These are phyloP conservation scores for Alethe castanea DNA, from an alignment of 2,113 vertebrate species.

Conservation along the genomic window DNA sequence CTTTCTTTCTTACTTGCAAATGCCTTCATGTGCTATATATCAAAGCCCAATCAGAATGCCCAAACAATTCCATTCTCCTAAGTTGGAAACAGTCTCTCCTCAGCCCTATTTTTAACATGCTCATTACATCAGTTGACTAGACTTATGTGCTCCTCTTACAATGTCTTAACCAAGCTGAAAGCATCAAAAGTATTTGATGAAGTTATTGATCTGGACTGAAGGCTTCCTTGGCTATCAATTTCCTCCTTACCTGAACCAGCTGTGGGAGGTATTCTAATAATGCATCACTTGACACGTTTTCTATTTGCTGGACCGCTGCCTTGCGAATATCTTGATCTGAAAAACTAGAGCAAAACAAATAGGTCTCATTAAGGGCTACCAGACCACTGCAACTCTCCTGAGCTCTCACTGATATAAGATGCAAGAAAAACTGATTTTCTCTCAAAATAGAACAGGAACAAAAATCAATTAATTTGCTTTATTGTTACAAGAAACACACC, in stretches of 20 bases:
- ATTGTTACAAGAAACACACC: background rate
- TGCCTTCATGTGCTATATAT: background rate
- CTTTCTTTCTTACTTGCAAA: background rate
- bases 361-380: conserved; percentile 1
- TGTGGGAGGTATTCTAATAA: conserved; percentile 84
- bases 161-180: background rate
- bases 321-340: conserved; percentile 82
- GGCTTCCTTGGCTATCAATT: background rate
- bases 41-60: background rate
- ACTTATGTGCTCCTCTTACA: background rate
- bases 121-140: background rate
- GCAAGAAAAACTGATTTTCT: background rate
- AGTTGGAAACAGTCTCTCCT: background rate
- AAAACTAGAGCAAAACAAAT: conserved; percentile 76
- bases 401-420: background rate
- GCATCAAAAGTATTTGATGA: conserved; percentile 25
- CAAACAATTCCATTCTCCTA: background rate
- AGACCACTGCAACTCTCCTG: background rate
- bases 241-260: conserved; percentile 81
- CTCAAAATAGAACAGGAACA: background rate
- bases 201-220: conserved; percentile 6
- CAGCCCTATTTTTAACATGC: background rate
- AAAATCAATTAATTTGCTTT: background rate
- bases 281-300: conserved; percentile 77
- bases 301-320: conserved; percentile 78